Evolutionary conservation across 2,113 vertebrate species (phyloP).

Genomic region (Dipodomys stephensi): DNA sequence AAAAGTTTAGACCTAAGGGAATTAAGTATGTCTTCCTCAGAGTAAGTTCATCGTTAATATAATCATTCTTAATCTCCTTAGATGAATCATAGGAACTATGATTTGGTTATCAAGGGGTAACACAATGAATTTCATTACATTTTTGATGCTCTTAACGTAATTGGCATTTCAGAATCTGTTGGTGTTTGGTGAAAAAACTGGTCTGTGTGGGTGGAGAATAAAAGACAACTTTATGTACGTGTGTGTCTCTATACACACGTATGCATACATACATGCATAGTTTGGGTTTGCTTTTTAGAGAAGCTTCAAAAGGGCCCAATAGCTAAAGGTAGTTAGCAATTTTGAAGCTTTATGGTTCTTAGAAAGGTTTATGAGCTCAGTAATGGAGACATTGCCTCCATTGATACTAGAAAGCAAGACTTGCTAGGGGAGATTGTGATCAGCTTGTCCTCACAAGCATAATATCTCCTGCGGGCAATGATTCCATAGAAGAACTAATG

Average conservation of each 20-base stretch:
- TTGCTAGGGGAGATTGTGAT: background rate
- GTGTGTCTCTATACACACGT: background rate
- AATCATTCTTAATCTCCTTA: constrained; percentile 18
- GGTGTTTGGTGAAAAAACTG: background rate
- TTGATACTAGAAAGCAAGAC: constrained; percentile 2
- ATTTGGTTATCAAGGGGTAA: background rate
- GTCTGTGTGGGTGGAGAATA: background rate
- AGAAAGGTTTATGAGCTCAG: background rate
- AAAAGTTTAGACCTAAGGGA: background rate
- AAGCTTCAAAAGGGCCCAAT: background rate
- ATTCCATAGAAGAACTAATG: background rate
- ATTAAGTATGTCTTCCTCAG: constrained; percentile 10
- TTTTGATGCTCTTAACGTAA: background rate
- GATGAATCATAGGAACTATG: background rate
- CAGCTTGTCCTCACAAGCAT: constrained; percentile 27
- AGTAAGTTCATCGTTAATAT: background rate
- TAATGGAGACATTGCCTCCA: background rate
- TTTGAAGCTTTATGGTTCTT: background rate
- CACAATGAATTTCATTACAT: constrained; percentile 24
- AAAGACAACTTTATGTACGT: background rate
- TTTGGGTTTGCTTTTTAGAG: constrained; percentile 20
- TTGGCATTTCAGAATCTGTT: constrained; percentile 4
- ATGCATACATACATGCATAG: background rate
- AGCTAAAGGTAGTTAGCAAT: background rate
- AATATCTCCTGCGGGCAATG: background rate